Percentiles rank a stretch among this genome's conserved stretches.
These are phyloP conservation scores for Drosophila bocki DNA, from an alignment of 1,140 invertebrate genomes.

Conservation along the genomic window DNA sequence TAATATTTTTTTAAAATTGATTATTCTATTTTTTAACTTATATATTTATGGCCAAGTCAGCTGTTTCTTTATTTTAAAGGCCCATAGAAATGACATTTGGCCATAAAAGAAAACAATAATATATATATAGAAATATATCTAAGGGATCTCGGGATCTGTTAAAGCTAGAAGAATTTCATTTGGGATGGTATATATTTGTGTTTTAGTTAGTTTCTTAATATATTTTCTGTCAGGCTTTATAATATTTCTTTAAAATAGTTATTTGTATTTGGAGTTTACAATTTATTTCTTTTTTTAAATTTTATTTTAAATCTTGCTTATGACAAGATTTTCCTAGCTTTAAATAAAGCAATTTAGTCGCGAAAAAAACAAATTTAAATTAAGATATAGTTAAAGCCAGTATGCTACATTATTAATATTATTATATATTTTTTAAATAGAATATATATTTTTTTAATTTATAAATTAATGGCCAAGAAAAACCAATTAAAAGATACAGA, in stretches of 20 bases:
- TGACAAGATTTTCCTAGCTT: neutral
- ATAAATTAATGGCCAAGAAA: no score
- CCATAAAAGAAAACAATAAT: neutral
- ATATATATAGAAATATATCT: no score
- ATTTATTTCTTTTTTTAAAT: neutral
- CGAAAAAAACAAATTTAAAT: neutral
- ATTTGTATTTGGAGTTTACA: neutral
- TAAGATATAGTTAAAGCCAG: neutral
- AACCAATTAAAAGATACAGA: no score
- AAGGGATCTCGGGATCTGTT: neutral
- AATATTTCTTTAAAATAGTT: neutral
- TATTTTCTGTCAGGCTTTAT: no score
- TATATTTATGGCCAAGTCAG: slow-evolving; percentile 10
- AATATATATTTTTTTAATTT: no score
- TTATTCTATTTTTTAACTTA: no score
- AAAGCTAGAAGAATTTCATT: neutral
- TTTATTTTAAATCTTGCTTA: neutral
- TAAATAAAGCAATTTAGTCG: neutral
- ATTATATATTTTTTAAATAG: neutral
- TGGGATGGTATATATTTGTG: neutral
- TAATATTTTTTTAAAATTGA: neutral
- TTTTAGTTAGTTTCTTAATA: no score
- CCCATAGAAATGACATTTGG: slow-evolving; percentile 9
- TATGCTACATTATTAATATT: neutral
- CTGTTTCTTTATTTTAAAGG: slow-evolving; percentile 10